Evolutionary conservation across 1,140 invertebrate species (phyloP), one percentile per base, ranked within the genome.

Genomic region (Bombus terrestris): DNA sequence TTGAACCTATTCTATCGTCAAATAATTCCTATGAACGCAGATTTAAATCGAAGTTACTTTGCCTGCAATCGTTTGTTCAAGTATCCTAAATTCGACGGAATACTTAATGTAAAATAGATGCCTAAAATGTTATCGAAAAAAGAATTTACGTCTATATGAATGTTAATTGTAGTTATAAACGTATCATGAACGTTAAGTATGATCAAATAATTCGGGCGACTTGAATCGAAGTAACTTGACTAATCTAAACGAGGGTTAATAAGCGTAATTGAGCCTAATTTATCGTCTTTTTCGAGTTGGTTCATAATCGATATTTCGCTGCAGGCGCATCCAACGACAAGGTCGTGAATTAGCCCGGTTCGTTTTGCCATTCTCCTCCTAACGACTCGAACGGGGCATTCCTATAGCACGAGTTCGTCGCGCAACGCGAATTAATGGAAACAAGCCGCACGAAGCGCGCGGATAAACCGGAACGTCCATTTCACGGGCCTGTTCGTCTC

Each of bases 381-480:
- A 81, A 90, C 81, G 73, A 90, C 79, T 68, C 32, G 64, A 59
- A 37, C 74, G 47, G 47, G 2, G 83, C 88, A 79, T 83, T 76
- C 84, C 84, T 12, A 83, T 74, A 84, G 84, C 84, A 81, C 88
- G 88, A 81, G 80, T 81, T 83, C 28, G 79, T 68, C 71, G 73
- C 66, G 87, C 79, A 81, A 81, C 84, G 85, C 84, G 80, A 86
- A 89, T 86, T 86, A 89, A 89, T 89, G 88, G 88, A 89, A 89
- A 89, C 80, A 89, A 81, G 71, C 79, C 64, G 76, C 32, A 28
- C 72, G 66, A 41, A 3, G 37, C 69, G 72, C 79, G 68, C 89
- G 83, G 88, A 90, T 90, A 90, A 90, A 90, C 89, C 89, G 89
- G 88, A 90, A 90, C 89, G 89, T 88, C 82, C 89, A 79, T 90